Percentiles rank a stretch among this genome's conserved stretches.
Conservation (phyloP, 2,113 vertebrate genomes). For the Scomber colias region DNA sequence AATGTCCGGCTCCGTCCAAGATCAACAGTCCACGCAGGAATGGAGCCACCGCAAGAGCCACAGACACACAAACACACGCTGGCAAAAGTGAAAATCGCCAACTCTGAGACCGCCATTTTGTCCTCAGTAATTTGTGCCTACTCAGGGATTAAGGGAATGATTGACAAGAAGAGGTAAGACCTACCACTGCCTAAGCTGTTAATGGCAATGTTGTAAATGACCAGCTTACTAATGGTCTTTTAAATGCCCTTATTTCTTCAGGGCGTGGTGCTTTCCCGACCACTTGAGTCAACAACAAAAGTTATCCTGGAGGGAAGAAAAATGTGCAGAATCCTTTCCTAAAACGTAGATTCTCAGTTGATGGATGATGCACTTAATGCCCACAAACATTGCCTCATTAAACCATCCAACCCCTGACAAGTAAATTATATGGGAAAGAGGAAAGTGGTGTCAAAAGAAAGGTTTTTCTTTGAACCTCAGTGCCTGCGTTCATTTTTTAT, state of each 20-base stretch:
- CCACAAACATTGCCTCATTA: background rate
- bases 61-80: conserved; percentile 51
- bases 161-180: conserved; percentile 37
- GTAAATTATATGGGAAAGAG: background rate
- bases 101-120: conserved; percentile 35
- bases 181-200: conserved; percentile 36
- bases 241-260: conserved; percentile 28
- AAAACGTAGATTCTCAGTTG: background rate
- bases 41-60: conserved; percentile 64
- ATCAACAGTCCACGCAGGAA: conserved; percentile 74
- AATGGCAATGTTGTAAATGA: conserved; percentile 52
- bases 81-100: conserved; percentile 35
- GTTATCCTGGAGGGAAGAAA: background rate
- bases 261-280: conserved; percentile 15
- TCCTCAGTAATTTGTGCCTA: conserved; percentile 48
- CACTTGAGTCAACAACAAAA: conserved; percentile 21
- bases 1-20: conserved; percentile 62
- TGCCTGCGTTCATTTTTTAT: conserved; percentile 31
- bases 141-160: conserved; percentile 34
- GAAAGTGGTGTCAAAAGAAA: background rate
- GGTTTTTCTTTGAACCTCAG: background rate
- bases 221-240: conserved; percentile 25
- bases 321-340: background rate
- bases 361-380: background rate
- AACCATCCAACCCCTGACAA: background rate